A percentile compares a stretch with the other conserved stretches of the same genome.
Conservation (phyloP, 2,888 invertebrate species). For the Pomacea canaliculata region DNA sequence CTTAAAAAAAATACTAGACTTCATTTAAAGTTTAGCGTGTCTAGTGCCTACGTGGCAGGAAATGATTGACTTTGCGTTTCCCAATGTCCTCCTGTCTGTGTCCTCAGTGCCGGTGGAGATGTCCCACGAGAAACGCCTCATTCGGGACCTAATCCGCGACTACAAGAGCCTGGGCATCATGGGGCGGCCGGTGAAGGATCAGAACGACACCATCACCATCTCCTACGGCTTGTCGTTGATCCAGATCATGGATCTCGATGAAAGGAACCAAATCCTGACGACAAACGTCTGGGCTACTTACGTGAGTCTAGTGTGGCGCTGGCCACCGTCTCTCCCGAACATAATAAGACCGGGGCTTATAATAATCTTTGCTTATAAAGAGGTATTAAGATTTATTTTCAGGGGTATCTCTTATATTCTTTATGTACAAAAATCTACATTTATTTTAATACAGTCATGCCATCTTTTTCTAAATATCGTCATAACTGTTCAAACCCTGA, state of each 20-base stretch:
- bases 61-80: conserved; percentile 6
- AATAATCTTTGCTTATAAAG: no score
- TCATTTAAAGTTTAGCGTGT: no score
- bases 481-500: no score
- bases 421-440: no score
- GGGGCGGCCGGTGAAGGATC: conserved; percentile 66
- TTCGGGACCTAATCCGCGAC: conserved; percentile 61
- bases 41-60: not conserved
- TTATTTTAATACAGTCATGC: no score
- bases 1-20: no score
- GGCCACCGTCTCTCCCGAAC: not conserved
- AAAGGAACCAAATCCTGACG: conserved; percentile 69
- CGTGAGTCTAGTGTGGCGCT: conserved; percentile 53
- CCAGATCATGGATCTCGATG: conserved; percentile 70
- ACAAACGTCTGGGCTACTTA: conserved; percentile 70
- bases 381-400: not conserved
- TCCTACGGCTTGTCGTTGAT: conserved; percentile 67
- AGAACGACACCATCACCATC: conserved; percentile 63
- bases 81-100: not conserved
- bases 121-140: conserved; percentile 68
- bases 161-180: conserved; percentile 64
- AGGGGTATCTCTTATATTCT: not conserved
- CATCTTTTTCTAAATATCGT: no score
- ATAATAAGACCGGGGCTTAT: no score
- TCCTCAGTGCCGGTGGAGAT: conserved; percentile 57